Evolutionary conservation across 2,113 vertebrate genomes (phyloP).

Genomic region (Myrmophylax atrothorax): DNA sequence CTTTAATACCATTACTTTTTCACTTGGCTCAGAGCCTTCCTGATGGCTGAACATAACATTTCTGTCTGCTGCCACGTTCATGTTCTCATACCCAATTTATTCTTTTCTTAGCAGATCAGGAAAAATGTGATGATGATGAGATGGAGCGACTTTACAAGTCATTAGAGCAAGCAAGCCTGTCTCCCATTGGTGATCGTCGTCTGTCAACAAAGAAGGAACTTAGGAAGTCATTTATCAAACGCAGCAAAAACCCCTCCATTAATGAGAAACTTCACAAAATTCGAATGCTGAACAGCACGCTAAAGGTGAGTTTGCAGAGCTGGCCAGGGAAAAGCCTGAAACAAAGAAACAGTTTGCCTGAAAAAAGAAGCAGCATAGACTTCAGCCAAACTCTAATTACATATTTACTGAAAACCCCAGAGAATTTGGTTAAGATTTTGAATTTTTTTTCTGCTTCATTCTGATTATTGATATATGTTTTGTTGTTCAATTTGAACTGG

Average conservation of each 20-base stretch:
- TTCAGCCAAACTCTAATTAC: slow-evolving; percentile 1
- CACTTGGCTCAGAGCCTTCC: background rate
- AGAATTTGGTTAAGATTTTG: background rate
- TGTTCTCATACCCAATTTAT: background rate
- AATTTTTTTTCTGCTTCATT: background rate
- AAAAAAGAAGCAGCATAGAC: background rate
- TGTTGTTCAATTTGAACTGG: background rate
- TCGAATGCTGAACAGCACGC: slow-evolving; percentile 91
- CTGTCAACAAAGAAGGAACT: slow-evolving; percentile 92
- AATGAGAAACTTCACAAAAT: slow-evolving; percentile 93
- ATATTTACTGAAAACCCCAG: background rate
- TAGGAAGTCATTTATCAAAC: slow-evolving; percentile 92
- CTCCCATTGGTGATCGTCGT: slow-evolving; percentile 89
- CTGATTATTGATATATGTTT: background rate
- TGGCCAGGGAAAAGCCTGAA: background rate
- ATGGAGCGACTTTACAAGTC: slow-evolving; percentile 95
- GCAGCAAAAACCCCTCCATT: slow-evolving; percentile 90
- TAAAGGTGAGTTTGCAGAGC: slow-evolving; percentile 83
- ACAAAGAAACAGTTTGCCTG: background rate
- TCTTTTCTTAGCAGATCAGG: slow-evolving; percentile 61
- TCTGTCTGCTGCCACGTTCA: background rate
- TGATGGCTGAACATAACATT: background rate
- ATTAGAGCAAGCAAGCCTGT: slow-evolving; percentile 91
- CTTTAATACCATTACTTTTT: background rate
- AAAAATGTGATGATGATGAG: slow-evolving; percentile 83